These are phyloP conservation scores for Cerastoderma edule DNA, from an alignment of 2,888 invertebrate species.

Conservation along the genomic window DNA sequence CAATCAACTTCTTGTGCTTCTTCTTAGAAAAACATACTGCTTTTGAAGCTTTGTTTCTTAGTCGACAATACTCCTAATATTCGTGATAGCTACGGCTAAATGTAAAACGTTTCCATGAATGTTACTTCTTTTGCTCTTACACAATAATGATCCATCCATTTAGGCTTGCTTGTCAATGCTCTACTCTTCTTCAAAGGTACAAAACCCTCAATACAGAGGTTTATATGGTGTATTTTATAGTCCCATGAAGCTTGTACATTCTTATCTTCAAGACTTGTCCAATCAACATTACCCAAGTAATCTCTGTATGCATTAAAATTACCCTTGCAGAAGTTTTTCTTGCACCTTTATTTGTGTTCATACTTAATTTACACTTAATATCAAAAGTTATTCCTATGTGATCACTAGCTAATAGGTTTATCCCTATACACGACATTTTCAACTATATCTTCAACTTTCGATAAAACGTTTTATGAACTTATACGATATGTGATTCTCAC, in stretches of 20 bases:
- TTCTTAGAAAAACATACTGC: slow-evolving; percentile 14
- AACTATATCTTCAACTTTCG: no score
- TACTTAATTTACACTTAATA: no score
- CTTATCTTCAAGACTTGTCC: slow-evolving; percentile 4
- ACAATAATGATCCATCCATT: slow-evolving; percentile 32
- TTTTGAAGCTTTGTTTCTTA: slow-evolving; percentile 27
- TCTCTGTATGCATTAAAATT: slow-evolving; percentile 8
- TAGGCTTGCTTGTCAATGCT: slow-evolving; percentile 6
- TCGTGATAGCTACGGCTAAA: slow-evolving; percentile 25
- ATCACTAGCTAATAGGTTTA: no score
- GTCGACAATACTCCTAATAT: slow-evolving; percentile 17
- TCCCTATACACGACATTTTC: no score
- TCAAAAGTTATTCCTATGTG: no score
- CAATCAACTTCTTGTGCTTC: slow-evolving; percentile 11
- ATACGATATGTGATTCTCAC: no score
- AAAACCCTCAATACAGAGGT: slow-evolving; percentile 21
- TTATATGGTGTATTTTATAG: not conserved
- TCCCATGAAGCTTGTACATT: slow-evolving; percentile 13
- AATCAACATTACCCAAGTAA: slow-evolving; percentile 19
- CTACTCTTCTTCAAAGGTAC: slow-evolving; percentile 16
- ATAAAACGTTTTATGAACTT: no score
- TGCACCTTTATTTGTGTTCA: no score
- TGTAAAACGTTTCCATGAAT: slow-evolving; percentile 33
- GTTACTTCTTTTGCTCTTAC: slow-evolving; percentile 26
- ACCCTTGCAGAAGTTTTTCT: slow-evolving; percentile 30